phyloP scores from a whole-genome alignment of 2,797 vertebrate genomes.

The Argyrosomus regius region DNA sequence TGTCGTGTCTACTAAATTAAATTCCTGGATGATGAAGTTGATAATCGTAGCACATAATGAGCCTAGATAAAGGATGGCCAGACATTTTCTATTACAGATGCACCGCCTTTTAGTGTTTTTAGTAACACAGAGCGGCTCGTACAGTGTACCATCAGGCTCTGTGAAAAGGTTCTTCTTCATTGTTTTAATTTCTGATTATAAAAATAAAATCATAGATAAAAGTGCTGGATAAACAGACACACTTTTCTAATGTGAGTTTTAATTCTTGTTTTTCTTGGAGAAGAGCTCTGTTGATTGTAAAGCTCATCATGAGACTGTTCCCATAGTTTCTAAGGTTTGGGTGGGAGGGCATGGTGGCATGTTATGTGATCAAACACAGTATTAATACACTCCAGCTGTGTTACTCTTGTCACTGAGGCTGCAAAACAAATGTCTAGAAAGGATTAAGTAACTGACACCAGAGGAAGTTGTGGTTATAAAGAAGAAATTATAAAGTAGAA shows the following conservation, averaged over 20 bases:
- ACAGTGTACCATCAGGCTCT: background rate
- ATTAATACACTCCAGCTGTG: background rate
- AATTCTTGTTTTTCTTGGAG: background rate
- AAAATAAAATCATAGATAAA: background rate
- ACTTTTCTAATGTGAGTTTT: background rate
- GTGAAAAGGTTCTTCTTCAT: background rate
- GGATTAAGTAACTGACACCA: slow-evolving; percentile 33
- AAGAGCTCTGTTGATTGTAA: background rate
- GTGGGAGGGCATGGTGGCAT: too few species aligned
- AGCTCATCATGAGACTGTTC: background rate
- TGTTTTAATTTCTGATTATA: background rate
- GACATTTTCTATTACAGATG: slow-evolving; percentile 30
- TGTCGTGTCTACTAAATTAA: slow-evolving; percentile 28
- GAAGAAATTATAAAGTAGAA: slow-evolving; percentile 5
- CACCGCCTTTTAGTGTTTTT: background rate
- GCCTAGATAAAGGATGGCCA: slow-evolving; percentile 20
- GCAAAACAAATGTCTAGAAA: slow-evolving; percentile 15
- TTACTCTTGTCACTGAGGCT: background rate
- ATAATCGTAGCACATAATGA: slow-evolving; percentile 19
- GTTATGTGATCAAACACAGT: background rate
- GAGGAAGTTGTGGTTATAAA: slow-evolving; percentile 51
- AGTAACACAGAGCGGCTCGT: background rate
- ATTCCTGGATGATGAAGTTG: slow-evolving; percentile 24
- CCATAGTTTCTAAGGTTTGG: background rate
- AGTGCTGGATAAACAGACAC: background rate